Base-by-base conservation (phyloP, 2,888 invertebrate species). In the Smittia sp. region DNA sequence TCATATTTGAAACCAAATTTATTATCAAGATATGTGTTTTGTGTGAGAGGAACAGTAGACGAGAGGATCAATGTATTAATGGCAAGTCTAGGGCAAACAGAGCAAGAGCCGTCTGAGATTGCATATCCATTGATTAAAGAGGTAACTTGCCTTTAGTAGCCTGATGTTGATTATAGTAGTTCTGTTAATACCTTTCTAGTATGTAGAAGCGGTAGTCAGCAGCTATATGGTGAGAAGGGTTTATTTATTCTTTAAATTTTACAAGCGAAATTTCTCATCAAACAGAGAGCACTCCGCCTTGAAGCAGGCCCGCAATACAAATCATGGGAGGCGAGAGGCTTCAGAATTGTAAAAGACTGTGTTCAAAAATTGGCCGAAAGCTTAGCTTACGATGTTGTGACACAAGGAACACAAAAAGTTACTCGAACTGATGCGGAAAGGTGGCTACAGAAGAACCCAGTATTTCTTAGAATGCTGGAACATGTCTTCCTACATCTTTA, bases 191-290 rank as follows among this genome's bases (percentile, higher is more conserved):
- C 11, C 24, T 18, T 76, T 13, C 77, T 82, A 90, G 86, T 92
- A 90, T 79, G 88, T 91, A 75, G 90, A 90, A 79, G 89, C 90
- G 76, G 87, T 91, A 77, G 88, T 91, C 0, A 89, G 89, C 32
- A 90, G 91, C 0, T 92, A 90, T 79, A 86, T 91, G 80, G n/a
- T n/a, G n/a, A n/a, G n/a, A n/a, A n/a, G n/a, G n/a, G n/a, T n/a
- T n/a, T n/a, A n/a, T n/a, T n/a, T n/a, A n/a, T n/a, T n/a, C n/a
- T n/a, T n/a, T n/a, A n/a, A n/a, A n/a, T n/a, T n/a, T n/a, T n/a
- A n/a, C n/a, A n/a, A n/a, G n/a, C n/a, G n/a, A n/a, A n/a, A n/a
- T n/a, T n/a, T n/a, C n/a, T n/a, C n/a, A n/a, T n/a, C n/a, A n/a
- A n/a, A n/a, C n/a, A n/a, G n/a, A 88, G 87, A 79, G 86, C 89